Evolutionary conservation across 2,113 vertebrate genomes (phyloP).

Genomic region (Prunella fulvescens): DNA sequence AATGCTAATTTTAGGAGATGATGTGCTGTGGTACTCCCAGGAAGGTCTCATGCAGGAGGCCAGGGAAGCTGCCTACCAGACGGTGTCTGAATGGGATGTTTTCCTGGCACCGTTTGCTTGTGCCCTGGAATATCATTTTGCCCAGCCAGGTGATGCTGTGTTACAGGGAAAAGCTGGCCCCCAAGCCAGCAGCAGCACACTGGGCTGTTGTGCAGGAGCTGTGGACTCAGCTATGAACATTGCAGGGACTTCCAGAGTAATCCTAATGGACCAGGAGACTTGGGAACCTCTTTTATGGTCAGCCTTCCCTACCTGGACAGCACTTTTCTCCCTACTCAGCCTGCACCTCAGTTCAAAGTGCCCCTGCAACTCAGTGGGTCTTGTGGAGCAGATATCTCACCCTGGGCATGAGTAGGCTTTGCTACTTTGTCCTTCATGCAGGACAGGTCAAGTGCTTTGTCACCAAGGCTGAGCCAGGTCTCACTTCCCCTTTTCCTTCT

Average conservation of each 20-base stretch:
- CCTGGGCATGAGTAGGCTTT: not conserved
- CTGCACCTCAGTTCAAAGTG: not conserved
- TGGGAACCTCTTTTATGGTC: not conserved
- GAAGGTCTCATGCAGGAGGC: not conserved
- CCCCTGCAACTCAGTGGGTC: rapidly evolving
- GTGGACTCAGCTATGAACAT: not conserved
- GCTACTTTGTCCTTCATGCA: not conserved
- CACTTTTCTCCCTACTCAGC: not conserved
- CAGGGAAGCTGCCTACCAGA: not conserved
- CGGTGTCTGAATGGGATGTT: not conserved
- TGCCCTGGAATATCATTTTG: not conserved
- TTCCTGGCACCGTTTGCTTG: not conserved
- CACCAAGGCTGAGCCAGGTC: not conserved
- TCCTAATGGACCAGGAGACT: not conserved
- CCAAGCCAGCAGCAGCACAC: not conserved
- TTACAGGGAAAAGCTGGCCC: not conserved
- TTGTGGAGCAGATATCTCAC: not conserved
- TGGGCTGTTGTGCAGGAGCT: not conserved
- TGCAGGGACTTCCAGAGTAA: not conserved
- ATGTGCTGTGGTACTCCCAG: not conserved
- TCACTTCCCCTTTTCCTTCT: not conserved
- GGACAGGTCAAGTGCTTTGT: not conserved
- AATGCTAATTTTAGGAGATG: not conserved
- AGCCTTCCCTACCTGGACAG: not conserved
- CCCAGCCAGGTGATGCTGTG: not conserved